Conservation (phyloP, 1,140 invertebrate genomes). For the Melitaea cinxia region DNA sequence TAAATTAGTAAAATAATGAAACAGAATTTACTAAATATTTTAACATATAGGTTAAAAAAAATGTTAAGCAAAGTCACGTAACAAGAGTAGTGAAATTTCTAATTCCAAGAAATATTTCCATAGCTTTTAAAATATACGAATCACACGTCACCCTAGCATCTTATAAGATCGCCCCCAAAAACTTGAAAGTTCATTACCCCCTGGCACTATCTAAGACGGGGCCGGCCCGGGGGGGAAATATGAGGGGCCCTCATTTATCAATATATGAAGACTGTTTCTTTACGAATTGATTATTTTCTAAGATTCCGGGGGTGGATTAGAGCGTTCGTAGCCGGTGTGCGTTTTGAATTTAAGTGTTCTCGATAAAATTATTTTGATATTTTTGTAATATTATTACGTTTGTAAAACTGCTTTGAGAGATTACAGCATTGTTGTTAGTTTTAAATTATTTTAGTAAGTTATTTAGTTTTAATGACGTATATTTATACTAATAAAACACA, state of each 20-base stretch:
- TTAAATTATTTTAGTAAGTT: no score
- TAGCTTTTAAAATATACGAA: slow-evolving; percentile 25
- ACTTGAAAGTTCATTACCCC: slow-evolving; percentile 78
- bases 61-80: no score
- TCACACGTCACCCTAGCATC: slow-evolving; percentile 28
- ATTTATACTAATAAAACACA: no score
- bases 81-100: no score
- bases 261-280: slow-evolving; percentile 79
- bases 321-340: background rate
- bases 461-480: no score
- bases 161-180: slow-evolving; percentile 59
- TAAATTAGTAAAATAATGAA: no score
- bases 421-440: no score
- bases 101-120: background rate
- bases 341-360: background rate
- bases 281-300: slow-evolving; percentile 80
- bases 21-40: no score
- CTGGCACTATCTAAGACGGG: slow-evolving; percentile 78
- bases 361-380: background rate
- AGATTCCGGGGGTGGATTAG: slow-evolving; percentile 49
- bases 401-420: no score
- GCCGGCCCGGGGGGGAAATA: slow-evolving; percentile 61
- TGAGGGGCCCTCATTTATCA: slow-evolving; percentile 80
- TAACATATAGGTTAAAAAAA: no score
- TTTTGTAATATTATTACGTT: no score